Percentiles rank a stretch among this genome's conserved stretches.
Conservation (phyloP, 2,113 vertebrate genomes). For the Dromas ardeola region DNA sequence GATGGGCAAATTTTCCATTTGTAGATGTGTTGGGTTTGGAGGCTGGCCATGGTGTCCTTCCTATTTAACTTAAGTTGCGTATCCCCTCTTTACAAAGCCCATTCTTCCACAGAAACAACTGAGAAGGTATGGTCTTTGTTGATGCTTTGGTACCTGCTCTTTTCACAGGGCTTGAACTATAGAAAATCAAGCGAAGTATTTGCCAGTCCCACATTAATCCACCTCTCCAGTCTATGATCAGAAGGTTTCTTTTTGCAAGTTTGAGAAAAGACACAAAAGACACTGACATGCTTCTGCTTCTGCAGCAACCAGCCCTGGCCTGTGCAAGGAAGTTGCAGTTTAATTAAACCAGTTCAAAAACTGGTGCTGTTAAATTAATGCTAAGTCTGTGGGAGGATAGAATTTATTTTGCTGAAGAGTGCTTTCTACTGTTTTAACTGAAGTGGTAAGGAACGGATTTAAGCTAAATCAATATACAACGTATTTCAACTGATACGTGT, state of each 20-base stretch:
- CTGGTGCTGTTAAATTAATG: neutral
- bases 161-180: neutral
- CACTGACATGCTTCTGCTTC: neutral
- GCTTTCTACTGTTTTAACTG: neutral
- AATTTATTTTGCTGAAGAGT: neutral
- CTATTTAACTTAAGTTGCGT: neutral
- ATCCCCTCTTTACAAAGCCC: neutral
- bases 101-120: neutral
- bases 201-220: neutral
- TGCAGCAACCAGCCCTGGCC: conserved; percentile 1
- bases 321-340: conserved; percentile 28
- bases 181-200: conserved; percentile 7
- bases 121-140: neutral
- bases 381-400: conserved; percentile 23
- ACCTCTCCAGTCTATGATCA: neutral
- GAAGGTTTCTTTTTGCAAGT: neutral
- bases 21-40: neutral
- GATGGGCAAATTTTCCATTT: neutral
- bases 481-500: neutral
- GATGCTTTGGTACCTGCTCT: neutral
- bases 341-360: conserved; percentile 39
- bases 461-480: conserved; percentile 13
- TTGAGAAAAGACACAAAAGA: neutral
- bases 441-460: neutral
- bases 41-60: neutral